These are phyloP conservation scores for Lagenorhynchus albirostris DNA, from an alignment of 2,113 vertebrate genomes.

Conservation along the genomic window DNA sequence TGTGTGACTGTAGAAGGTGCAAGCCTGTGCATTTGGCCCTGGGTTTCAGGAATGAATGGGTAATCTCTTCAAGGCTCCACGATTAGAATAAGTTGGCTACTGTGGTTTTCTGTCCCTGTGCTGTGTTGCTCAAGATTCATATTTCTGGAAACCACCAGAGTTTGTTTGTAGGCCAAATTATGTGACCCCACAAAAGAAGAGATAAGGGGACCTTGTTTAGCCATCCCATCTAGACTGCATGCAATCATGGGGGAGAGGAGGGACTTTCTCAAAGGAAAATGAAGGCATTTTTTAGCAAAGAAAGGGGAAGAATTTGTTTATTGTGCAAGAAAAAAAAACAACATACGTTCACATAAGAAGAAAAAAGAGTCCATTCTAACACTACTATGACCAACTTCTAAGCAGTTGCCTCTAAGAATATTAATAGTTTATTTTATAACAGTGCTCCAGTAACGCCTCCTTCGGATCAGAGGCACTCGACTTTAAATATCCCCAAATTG, in stretches of 20 bases:
- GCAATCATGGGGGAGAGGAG: neutral
- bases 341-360: neutral
- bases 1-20: neutral
- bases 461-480: neutral
- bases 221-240: neutral
- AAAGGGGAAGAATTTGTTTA: neutral
- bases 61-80: neutral
- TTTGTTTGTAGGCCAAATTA: neutral
- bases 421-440: neutral
- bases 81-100: neutral
- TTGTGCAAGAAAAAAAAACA: neutral
- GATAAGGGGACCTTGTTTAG: neutral
- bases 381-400: neutral
- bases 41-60: neutral
- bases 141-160: neutral
- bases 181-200: accelerated
- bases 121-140: neutral
- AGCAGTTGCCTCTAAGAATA: neutral
- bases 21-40: neutral
- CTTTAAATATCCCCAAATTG: neutral
- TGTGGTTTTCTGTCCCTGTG: neutral
- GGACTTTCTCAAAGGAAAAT: neutral
- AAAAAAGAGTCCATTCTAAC: neutral
- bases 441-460: neutral
- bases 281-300: neutral